These are phyloP conservation scores for Dicrostonyx torquatus DNA, from an alignment of 2,797 vertebrate genomes.

Conservation along the genomic window DNA sequence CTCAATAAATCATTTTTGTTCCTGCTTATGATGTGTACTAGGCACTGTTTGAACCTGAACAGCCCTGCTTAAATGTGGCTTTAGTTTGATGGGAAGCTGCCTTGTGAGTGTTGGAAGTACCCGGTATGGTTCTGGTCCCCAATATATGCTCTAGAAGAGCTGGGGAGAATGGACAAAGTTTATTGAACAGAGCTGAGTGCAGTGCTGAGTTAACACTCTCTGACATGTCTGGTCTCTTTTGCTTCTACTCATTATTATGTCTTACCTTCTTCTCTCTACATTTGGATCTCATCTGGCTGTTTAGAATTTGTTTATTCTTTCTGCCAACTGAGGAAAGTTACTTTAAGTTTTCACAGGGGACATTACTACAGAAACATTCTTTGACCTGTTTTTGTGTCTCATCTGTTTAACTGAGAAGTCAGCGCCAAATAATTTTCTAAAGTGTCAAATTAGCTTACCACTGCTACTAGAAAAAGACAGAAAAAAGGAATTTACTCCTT, in stretches of 20 bases:
- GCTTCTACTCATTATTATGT: neutral
- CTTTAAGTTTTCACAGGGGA: neutral
- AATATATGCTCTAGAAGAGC: neutral
- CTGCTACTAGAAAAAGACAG: neutral
- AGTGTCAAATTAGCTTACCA: neutral
- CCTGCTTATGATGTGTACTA: neutral
- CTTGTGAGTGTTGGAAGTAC: neutral
- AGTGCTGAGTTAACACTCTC: neutral
- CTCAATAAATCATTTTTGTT: neutral
- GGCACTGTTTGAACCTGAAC: neutral
- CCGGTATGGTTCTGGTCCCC: neutral
- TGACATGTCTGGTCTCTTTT: neutral
- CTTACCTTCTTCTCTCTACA: neutral
- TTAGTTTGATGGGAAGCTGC: neutral
- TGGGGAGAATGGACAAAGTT: neutral
- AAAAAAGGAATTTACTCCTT: neutral
- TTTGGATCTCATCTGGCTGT: neutral
- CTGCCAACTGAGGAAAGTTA: neutral
- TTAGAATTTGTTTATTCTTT: neutral
- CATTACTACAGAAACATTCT: neutral
- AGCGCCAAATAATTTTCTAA: neutral
- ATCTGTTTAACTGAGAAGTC: neutral
- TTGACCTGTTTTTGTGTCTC: neutral
- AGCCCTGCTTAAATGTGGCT: neutral
- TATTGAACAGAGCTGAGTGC: neutral